Evolutionary conservation across 1,140 invertebrate genomes (phyloP).

Genomic region (Dendroctonus valens): DNA sequence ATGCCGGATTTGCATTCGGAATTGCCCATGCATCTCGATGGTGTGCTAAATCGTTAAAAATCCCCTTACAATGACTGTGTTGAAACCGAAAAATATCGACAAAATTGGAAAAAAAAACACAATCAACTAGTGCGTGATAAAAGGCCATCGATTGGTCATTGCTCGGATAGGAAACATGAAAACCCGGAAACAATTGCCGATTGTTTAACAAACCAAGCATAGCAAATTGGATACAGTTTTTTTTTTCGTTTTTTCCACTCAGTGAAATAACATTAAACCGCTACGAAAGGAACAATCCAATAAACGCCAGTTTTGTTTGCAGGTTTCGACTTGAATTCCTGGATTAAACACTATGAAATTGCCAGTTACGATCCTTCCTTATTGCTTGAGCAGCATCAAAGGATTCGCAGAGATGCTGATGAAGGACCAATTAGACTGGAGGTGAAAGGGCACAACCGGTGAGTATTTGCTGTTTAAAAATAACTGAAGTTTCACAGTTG

Average conservation of each 20-base stretch:
- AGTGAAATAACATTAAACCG: not conserved
- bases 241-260: not conserved
- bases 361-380: conserved; percentile 42
- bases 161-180: not conserved
- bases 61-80: no score
- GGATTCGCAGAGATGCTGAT: conserved; percentile 34
- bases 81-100: no score
- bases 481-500: not conserved
- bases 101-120: no score
- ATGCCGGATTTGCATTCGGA: no score
- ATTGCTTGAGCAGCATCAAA: conserved; percentile 40
- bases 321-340: conserved; percentile 46
- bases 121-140: no score
- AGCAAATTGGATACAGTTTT: not conserved
- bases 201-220: not conserved
- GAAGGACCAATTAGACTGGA: conserved; percentile 37
- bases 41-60: no score
- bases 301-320: conserved; percentile 29
- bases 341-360: conserved; percentile 46
- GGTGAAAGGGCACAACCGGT: conserved; percentile 45
- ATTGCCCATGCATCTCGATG: no score
- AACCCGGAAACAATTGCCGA: not conserved
- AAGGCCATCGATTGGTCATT: not conserved
- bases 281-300: not conserved
- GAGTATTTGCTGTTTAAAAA: conserved; percentile 12